Conservation (phyloP, 2,113 vertebrate species). For the Lanius ludovicianus region DNA sequence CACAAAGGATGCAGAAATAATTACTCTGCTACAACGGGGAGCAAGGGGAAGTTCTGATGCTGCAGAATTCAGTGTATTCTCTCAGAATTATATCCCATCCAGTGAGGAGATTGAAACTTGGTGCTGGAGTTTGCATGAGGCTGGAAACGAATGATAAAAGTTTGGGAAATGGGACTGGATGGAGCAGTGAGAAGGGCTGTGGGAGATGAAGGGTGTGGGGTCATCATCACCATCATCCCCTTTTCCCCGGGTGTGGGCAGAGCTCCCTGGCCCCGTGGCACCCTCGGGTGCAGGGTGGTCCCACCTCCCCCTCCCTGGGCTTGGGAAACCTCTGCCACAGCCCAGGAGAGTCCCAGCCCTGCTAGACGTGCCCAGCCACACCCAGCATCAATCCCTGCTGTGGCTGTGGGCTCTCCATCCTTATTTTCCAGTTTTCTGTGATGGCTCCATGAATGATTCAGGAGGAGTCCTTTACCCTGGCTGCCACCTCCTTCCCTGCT, state of each 20-base stretch:
- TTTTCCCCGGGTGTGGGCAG: background rate
- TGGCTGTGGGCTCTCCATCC: background rate
- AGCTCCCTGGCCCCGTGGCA: background rate
- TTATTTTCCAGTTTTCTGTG: background rate
- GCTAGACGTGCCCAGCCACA: rapidly evolving
- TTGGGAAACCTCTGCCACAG: background rate
- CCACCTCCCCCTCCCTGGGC: rapidly evolving
- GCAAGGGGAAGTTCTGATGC: background rate
- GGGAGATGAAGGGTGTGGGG: background rate
- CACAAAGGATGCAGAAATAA: background rate
- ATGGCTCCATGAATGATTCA: background rate
- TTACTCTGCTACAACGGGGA: rapidly evolving
- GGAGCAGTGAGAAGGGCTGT: rapidly evolving
- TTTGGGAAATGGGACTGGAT: background rate
- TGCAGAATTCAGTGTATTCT: background rate
- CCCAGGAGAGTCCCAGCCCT: background rate
- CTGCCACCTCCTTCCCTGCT: background rate
- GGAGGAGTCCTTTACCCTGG: background rate
- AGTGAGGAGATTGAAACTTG: background rate
- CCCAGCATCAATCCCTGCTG: background rate
- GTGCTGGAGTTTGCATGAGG: background rate
- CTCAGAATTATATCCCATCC: background rate
- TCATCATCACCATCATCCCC: background rate
- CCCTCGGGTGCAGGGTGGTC: background rate
- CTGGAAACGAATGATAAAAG: background rate